Percentiles rank a stretch among this genome's conserved stretches.
phyloP scores from a whole-genome alignment of 1,140 invertebrate genomes.

The Drosophila quadrilineata region DNA sequence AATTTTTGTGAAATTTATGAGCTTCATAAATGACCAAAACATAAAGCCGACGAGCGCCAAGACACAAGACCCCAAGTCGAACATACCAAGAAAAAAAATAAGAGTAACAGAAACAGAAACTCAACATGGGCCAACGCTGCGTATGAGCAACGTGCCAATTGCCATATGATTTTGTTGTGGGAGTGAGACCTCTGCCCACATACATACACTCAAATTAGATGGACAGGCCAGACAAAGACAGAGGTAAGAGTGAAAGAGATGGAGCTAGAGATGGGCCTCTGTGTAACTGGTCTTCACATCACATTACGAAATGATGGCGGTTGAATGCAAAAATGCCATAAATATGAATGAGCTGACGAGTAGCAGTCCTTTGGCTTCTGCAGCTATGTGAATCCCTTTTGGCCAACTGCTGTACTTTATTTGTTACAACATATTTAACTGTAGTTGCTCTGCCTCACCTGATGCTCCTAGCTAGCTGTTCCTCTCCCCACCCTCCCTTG shows the following conservation, averaged over 20 bases:
- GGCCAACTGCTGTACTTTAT: conserved; percentile 70
- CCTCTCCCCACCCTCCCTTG: no score
- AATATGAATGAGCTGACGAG: conserved; percentile 75
- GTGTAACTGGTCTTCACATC: conserved; percentile 66
- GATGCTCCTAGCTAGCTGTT: no score
- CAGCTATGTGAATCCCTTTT: conserved; percentile 23
- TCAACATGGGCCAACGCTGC: conserved; percentile 38
- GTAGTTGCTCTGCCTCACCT: conserved; percentile 50
- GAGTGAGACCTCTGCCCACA: no score
- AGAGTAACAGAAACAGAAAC: not conserved
- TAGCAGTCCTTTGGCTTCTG: conserved; percentile 34
- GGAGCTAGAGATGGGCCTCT: conserved; percentile 3
- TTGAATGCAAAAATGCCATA: conserved; percentile 77
- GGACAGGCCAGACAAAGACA: not conserved
- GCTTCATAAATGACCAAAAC: conserved; percentile 76
- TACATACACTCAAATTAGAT: no score
- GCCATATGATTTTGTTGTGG: conserved; percentile 59
- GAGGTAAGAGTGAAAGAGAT: not conserved
- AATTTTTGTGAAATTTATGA: conserved; percentile 74
- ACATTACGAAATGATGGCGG: conserved; percentile 76
- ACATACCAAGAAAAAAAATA: conserved; percentile 7
- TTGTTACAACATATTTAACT: conserved; percentile 79
- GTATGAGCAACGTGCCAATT: conserved; percentile 78
- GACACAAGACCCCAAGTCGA: not conserved
- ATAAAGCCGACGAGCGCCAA: conserved; percentile 45